Base-by-base conservation (phyloP, 1,140 invertebrate species). In the Teleogryllus occipitalis region DNA sequence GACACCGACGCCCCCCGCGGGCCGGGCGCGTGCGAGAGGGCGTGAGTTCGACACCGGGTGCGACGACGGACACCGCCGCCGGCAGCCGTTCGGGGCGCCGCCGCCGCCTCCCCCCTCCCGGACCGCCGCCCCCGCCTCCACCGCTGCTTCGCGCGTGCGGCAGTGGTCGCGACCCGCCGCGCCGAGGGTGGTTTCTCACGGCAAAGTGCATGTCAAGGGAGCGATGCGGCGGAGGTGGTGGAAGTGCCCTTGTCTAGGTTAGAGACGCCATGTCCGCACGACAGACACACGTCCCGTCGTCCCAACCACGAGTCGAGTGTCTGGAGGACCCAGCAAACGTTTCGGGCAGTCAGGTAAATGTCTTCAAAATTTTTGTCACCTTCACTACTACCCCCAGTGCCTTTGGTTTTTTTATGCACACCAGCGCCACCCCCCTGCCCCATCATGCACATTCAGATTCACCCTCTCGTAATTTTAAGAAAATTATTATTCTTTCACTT, bases 261-360 rank as follows among this genome's bases (percentile, higher is more conserved):
- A 12, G 22, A 74, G 78, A 65, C 78, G 78, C 78, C 54, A 78
- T 78, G 78, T 78, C 78, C 27, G 27, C 77, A 0, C 78, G 73
- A 49, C 78, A 65, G 14, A 12, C 5, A 49, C 78, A 78, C 15
- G 18, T 5, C 12, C 39, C 54, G 49, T 8, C 46, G 46, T 49
- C 65, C 65, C 49, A 47, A 77, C 48, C 76, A 47, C 76, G 76
- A 22, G 46, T 27, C 54, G 78, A 78, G 14, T 78, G 78, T 27
- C 65, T 74, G 78, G 78, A 78, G 73, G 78, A 78, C 22, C 27
- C 73, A 21, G 78, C 46, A 10, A 47, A 74, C 78, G 46, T 78
- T 65, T 72, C 78, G 27, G 78, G 78, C 15, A 72, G 65, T 78
- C 65, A 78, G 78, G 78, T 78, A 78, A 78, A n/a, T 78, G 54